These are phyloP conservation scores for Dynastes hyllus DNA, from an alignment of 2,888 invertebrate genomes.

Conservation along the genomic window DNA sequence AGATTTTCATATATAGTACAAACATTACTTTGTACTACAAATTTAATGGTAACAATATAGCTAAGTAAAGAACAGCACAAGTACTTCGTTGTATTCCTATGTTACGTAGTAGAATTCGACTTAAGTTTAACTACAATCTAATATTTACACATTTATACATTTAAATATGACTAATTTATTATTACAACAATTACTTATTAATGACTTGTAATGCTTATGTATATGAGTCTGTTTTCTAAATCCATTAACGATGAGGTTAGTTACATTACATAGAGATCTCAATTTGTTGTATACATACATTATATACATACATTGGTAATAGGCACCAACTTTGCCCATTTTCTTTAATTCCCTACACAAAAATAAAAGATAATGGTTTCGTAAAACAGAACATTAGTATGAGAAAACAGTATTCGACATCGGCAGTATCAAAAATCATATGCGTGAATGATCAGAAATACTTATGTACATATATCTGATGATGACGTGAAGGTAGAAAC, in stretches of 20 bases:
- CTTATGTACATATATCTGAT: neutral
- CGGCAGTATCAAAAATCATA: slow-evolving; percentile 4
- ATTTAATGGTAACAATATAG: slow-evolving; percentile 41
- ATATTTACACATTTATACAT: slow-evolving; percentile 47
- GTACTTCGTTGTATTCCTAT: slow-evolving; percentile 18
- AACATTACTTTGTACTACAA: slow-evolving; percentile 6
- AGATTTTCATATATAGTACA: slow-evolving; percentile 13
- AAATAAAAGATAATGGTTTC: neutral
- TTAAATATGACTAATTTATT: slow-evolving; percentile 43
- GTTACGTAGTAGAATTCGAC: slow-evolving; percentile 11
- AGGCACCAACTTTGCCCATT: slow-evolving; percentile 28
- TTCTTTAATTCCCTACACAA: slow-evolving; percentile 1
- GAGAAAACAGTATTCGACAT: neutral
- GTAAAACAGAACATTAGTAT: neutral
- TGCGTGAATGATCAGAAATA: neutral
- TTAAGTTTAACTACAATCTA: slow-evolving; percentile 22
- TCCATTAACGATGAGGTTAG: slow-evolving; percentile 33
- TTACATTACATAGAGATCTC: slow-evolving; percentile 39
- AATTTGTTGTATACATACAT: slow-evolving; percentile 36
- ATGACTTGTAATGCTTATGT: slow-evolving; percentile 26
- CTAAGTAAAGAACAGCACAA: slow-evolving; percentile 6
- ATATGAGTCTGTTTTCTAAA: slow-evolving; percentile 25
- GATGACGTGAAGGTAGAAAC: slow-evolving; percentile 30
- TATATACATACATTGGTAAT: slow-evolving; percentile 14
- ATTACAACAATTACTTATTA: slow-evolving; percentile 36